Base-by-base conservation (phyloP, 1,140 invertebrate genomes). In the Drosophila kanapiae region DNA sequence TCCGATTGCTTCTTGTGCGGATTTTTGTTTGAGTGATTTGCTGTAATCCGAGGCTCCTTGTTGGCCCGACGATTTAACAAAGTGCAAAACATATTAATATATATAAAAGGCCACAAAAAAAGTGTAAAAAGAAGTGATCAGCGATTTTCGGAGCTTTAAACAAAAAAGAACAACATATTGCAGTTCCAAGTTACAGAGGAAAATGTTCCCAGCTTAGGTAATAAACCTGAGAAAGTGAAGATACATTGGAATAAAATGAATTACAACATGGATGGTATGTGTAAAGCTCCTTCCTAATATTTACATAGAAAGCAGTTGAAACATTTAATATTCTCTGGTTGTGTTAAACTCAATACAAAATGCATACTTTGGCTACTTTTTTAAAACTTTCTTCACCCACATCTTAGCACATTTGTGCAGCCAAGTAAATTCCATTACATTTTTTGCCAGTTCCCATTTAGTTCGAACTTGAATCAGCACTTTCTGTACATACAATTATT, bases 31-130 rank as follows among this genome's bases (percentile, higher is more conserved):
- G 38, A 70, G 80, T 86, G 79, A 79, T 79, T 40, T 64, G 38
- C 38, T 72, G 84, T 87, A 83, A 88, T 56, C 38, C n/a, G 84
- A 88, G 57, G 57, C 77, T 83, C 75, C 82, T 79, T 86, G 63
- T 70, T 61, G 58, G 47, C 56, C 65, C 62, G 43, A 59, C 64
- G 70, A 59, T 74, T 59, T 61, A 48, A 71, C 67, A 67, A 65
- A 80, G 67, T 80, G 75, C 53, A 60, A 53, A 63, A 61, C 49
- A 70, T 23, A 53, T 40, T 65, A 64, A 65, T 45, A 56, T 38
- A 56, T 56, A 38, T 13, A 23, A 27, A 51, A 48, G 43, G 3
- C n/a, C 16, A 45, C 18, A 14, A 9, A 8, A 11, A 58, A 70
- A 43, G 23, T 45, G 29, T 42, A 33, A 42, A 70, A 23, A 27